Conservation (phyloP, 2,888 invertebrate species). For the Acleris cristana region DNA sequence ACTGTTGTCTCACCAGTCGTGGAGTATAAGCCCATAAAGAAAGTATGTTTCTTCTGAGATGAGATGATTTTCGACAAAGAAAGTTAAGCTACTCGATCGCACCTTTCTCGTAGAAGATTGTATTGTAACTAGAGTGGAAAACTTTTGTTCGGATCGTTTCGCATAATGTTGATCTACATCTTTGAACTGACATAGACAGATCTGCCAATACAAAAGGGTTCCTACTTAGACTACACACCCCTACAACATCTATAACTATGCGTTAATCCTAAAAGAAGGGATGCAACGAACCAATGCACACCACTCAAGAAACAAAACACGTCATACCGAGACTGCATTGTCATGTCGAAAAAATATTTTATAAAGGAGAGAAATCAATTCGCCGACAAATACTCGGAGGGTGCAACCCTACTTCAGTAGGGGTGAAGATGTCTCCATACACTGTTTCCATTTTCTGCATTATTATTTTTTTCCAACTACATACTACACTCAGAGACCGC, state of each 20-base stretch:
- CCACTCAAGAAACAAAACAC: conserved; percentile 48
- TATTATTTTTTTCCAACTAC: no score
- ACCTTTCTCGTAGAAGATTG: no score
- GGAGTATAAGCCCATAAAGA: no score
- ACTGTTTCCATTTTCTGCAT: conserved; percentile 50
- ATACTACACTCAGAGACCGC: no score
- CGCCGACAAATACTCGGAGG: conserved; percentile 56
- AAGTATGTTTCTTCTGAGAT: no score
- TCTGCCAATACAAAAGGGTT: neutral
- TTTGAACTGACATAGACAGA: neutral
- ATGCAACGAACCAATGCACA: conserved; percentile 26
- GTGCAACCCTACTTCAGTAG: conserved; percentile 55
- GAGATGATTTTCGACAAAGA: no score
- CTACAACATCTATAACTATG: neutral
- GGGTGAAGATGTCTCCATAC: conserved; percentile 50
- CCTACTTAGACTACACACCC: neutral
- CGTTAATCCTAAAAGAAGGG: conserved; percentile 23
- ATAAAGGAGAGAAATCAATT: conserved; percentile 63
- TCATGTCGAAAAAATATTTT: conserved; percentile 36
- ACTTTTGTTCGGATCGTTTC: no score
- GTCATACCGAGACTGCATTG: conserved; percentile 44
- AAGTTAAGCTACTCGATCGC: no score
- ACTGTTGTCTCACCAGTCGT: no score
- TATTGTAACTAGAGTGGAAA: no score
- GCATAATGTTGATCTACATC: no score